phyloP scores from a whole-genome alignment of 2,797 vertebrate genomes.

The Pempheris klunzingeri region DNA sequence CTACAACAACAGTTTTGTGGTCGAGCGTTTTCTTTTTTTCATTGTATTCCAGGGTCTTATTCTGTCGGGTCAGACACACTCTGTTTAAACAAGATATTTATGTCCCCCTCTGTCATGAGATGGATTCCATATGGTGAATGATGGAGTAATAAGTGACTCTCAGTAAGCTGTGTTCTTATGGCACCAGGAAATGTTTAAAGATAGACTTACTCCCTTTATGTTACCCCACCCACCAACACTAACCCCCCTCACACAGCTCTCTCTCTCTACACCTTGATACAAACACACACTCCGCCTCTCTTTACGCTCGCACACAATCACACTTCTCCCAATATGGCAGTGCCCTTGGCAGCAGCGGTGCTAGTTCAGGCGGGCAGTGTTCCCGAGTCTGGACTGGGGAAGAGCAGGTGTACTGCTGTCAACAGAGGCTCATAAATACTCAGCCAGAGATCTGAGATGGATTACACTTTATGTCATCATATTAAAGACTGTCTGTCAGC shows the following conservation, averaged over 20 bases:
- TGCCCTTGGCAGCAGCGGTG: slow-evolving; percentile 49
- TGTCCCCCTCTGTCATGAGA: slow-evolving; percentile 11
- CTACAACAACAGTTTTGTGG: too few relatives aligned
- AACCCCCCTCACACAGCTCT: not conserved
- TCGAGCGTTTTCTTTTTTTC: too few relatives aligned
- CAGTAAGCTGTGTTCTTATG: slow-evolving; percentile 25
- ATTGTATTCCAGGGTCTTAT: slow-evolving; percentile 7
- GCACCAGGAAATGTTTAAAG: slow-evolving; percentile 39
- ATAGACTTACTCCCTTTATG: slow-evolving; percentile 1
- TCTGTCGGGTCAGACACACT: slow-evolving; percentile 13
- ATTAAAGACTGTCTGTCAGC: slow-evolving; percentile 70
- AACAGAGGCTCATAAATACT: slow-evolving; percentile 74
- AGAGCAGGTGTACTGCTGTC: slow-evolving; percentile 75
- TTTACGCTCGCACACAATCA: slow-evolving; percentile 30
- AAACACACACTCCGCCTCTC: slow-evolving; percentile 7
- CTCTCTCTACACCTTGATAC: slow-evolving; percentile 17
- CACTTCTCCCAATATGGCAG: slow-evolving; percentile 59
- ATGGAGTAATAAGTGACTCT: slow-evolving; percentile 26
- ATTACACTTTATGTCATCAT: slow-evolving; percentile 68
- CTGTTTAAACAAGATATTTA: slow-evolving; percentile 26
- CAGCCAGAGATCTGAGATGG: slow-evolving; percentile 39
- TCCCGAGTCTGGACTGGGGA: slow-evolving; percentile 51
- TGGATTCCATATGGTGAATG: slow-evolving; percentile 35
- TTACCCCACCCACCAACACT: not conserved
- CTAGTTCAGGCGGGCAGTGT: slow-evolving; percentile 35